A percentile compares a stretch with the other conserved stretches of the same genome.
These are phyloP conservation scores for Caenorhabditis sp. DNA, from an alignment of 2,888 invertebrate species.

Conservation along the genomic window DNA sequence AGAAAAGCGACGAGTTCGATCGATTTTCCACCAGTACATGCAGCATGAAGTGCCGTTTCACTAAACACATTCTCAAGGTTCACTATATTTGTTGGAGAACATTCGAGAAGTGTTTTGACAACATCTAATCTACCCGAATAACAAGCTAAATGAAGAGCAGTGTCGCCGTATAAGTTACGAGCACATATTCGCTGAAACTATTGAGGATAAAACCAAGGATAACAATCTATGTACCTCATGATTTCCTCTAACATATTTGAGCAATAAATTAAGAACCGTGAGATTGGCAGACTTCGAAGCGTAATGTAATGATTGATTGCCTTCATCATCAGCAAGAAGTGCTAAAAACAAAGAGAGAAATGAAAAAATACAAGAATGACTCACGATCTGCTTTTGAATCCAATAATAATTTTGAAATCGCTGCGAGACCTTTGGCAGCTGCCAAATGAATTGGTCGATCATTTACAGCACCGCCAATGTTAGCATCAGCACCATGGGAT, in stretches of 20 bases:
- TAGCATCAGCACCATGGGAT: constrained; percentile 72
- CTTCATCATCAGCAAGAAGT: constrained; percentile 73
- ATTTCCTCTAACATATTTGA: constrained; percentile 47
- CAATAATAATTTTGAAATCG: constrained; percentile 72
- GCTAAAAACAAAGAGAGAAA: constrained; percentile 62
- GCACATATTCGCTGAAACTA: constrained; percentile 43
- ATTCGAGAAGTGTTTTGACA: constrained; percentile 71
- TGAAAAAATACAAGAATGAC: constrained; percentile 5
- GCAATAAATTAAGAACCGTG: constrained; percentile 71
- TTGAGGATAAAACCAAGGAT: too few relatives aligned
- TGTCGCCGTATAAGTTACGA: constrained; percentile 74
- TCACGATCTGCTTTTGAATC: constrained; percentile 72
- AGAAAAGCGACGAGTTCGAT: constrained; percentile 73
- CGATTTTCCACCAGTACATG: constrained; percentile 73
- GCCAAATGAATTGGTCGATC: constrained; percentile 74
- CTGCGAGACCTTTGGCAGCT: constrained; percentile 71
- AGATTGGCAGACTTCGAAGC: constrained; percentile 73
- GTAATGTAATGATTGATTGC: constrained; percentile 73
- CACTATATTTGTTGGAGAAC: constrained; percentile 43
- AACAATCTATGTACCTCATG: too few relatives aligned
- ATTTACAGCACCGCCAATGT: constrained; percentile 72
- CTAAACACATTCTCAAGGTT: constrained; percentile 73
- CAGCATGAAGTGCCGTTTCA: constrained; percentile 74
- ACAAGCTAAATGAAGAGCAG: constrained; percentile 73
- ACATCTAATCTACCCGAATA: constrained; percentile 71